Evolutionary conservation across 2,888 invertebrate species (phyloP).

Genomic region (Antitype chi): DNA sequence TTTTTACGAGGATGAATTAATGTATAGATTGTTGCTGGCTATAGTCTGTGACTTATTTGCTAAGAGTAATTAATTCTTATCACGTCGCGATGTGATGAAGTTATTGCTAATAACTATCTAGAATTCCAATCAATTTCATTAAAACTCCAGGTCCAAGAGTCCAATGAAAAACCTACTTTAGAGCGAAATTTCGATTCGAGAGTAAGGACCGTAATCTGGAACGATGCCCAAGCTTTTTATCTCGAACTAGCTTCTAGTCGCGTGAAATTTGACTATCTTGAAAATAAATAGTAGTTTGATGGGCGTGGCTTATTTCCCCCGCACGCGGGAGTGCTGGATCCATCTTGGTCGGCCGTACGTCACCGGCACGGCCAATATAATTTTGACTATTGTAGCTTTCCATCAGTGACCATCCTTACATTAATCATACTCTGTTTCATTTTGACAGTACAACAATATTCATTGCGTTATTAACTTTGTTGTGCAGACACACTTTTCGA

Average conservation of each 20-base stretch:
- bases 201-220: background rate
- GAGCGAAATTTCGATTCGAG: background rate
- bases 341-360: too few species aligned
- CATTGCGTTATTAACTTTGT: too few species aligned
- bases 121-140: constrained; percentile 3
- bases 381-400: too few species aligned
- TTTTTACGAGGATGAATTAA: constrained; percentile 6
- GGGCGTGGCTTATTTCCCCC: too few species aligned
- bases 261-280: too few species aligned
- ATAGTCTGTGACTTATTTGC: constrained; percentile 16
- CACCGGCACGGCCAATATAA: too few species aligned
- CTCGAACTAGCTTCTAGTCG: background rate
- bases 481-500: too few species aligned
- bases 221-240: background rate
- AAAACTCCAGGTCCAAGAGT: background rate
- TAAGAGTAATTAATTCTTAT: constrained; percentile 18
- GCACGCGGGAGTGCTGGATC: too few species aligned
- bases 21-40: background rate
- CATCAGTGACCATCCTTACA: too few species aligned
- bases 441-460: too few species aligned
- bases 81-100: constrained; percentile 15
- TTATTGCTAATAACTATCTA: constrained; percentile 9
- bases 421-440: too few species aligned
- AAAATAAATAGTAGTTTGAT: too few species aligned
- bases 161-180: background rate